phyloP scores from a whole-genome alignment of 1,140 invertebrate genomes.

The Drosophila teissieri region DNA sequence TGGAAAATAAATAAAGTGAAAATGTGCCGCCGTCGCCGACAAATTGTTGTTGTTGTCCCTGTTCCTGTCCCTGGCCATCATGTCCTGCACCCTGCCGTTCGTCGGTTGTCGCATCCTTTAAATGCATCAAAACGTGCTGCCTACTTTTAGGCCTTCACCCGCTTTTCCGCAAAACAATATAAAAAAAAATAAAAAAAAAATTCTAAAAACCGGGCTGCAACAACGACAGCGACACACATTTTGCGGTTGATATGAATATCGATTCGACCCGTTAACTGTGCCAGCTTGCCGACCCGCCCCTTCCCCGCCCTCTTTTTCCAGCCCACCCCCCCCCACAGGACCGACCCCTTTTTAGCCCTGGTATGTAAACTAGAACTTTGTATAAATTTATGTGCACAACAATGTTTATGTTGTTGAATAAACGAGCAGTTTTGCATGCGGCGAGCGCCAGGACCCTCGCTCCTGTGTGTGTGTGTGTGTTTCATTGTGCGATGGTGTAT shows the following conservation, averaged over 20 bases:
- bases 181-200: constrained; percentile 22
- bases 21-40: constrained; percentile 1
- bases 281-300: constrained; percentile 36
- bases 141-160: constrained; percentile 54
- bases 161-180: constrained; percentile 5
- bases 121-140: constrained; percentile 68
- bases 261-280: constrained; percentile 73
- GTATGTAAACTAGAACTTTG: constrained; percentile 81
- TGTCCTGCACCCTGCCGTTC: constrained; percentile 35
- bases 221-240: constrained; percentile 74
- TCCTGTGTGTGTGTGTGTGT: background rate
- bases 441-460: constrained; percentile 37
- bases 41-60: constrained; percentile 8
- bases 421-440: constrained; percentile 79
- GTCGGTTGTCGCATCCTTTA: constrained; percentile 14
- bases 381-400: constrained; percentile 82
- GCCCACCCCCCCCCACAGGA: background rate
- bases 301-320: background rate
- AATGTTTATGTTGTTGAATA: constrained; percentile 82
- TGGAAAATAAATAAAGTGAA: constrained; percentile 18
- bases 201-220: constrained; percentile 2
- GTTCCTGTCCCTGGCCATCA: constrained; percentile 16
- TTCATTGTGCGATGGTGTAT: constrained; percentile 4
- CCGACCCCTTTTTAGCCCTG: constrained; percentile 3
- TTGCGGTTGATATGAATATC: constrained; percentile 81